These are phyloP conservation scores for Cabera pusaria DNA, from an alignment of 2,888 invertebrate genomes.

Conservation along the genomic window DNA sequence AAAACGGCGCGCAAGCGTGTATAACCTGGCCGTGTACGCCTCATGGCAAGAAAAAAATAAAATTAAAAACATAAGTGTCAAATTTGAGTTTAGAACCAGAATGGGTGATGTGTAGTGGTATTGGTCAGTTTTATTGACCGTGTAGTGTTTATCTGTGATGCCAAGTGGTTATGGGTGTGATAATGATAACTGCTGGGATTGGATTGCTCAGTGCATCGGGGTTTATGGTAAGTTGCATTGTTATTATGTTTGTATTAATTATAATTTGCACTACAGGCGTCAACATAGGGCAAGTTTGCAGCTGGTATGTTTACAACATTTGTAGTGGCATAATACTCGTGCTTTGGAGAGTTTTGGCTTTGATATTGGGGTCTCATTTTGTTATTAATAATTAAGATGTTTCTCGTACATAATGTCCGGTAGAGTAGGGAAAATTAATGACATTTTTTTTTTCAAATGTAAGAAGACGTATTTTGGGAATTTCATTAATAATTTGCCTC, in stretches of 20 bases:
- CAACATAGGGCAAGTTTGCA: slow-evolving; percentile 5
- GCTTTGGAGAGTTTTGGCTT: too few relatives aligned
- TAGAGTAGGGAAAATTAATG: too few relatives aligned
- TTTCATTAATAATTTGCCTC: too few relatives aligned
- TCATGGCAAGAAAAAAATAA: slow-evolving; percentile 35
- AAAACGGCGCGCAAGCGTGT: slow-evolving; percentile 62
- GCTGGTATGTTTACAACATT: too few relatives aligned
- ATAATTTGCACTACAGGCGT: too few relatives aligned
- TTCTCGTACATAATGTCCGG: too few relatives aligned
- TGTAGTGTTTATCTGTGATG: slow-evolving; percentile 72
- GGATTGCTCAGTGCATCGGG: slow-evolving; percentile 69
- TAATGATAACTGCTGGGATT: slow-evolving; percentile 73
- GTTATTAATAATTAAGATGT: too few relatives aligned
- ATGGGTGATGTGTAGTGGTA: slow-evolving; percentile 12
- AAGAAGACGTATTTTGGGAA: too few relatives aligned
- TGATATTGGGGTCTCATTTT: too few relatives aligned
- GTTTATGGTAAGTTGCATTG: slow-evolving; percentile 58
- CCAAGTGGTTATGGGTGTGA: slow-evolving; percentile 72
- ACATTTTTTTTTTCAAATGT: too few relatives aligned
- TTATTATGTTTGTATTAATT: too few relatives aligned
- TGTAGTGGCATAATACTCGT: too few relatives aligned
- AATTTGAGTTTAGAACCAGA: slow-evolving; percentile 27
- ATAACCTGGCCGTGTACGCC: slow-evolving; percentile 37
- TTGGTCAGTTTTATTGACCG: slow-evolving; percentile 7
- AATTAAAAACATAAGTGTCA: slow-evolving; percentile 45